Conservation (phyloP, 2,113 vertebrate genomes). For the Chrysemys picta region DNA sequence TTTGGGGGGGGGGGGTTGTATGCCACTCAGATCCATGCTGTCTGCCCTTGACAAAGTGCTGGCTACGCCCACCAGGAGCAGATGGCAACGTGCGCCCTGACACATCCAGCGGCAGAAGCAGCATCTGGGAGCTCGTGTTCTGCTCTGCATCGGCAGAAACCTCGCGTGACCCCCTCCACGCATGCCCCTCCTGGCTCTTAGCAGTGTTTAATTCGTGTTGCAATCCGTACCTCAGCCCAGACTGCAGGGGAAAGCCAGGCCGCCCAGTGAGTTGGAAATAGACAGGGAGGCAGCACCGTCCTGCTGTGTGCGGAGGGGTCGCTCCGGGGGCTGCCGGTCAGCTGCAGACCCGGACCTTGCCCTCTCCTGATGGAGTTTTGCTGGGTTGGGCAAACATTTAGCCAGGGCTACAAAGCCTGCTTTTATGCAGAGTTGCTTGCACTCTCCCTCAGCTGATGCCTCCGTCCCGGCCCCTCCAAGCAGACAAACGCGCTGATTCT, state of each 20-base stretch:
- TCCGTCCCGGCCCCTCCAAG: not conserved
- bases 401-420: not conserved
- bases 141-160: not conserved
- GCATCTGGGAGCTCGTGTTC: not conserved
- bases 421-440: not conserved
- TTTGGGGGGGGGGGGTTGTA: not conserved
- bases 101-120: not conserved
- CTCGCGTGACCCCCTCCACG: not conserved
- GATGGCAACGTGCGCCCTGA: not conserved
- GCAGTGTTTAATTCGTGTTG: not conserved
- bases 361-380: not conserved
- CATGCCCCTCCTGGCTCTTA: not conserved
- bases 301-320: no score
- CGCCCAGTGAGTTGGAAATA: not conserved
- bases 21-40: not conserved
- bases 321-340: not conserved
- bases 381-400: not conserved
- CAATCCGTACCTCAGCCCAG: not conserved
- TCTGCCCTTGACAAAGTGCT: not conserved
- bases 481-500: not conserved
- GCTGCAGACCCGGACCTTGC: not conserved
- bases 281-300: no score
- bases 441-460: not conserved
- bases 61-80: not conserved
- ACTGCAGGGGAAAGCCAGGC: not conserved